Evolutionary conservation across 1,140 invertebrate species (phyloP).

Genomic region (Rhyacophila brunnea): DNA sequence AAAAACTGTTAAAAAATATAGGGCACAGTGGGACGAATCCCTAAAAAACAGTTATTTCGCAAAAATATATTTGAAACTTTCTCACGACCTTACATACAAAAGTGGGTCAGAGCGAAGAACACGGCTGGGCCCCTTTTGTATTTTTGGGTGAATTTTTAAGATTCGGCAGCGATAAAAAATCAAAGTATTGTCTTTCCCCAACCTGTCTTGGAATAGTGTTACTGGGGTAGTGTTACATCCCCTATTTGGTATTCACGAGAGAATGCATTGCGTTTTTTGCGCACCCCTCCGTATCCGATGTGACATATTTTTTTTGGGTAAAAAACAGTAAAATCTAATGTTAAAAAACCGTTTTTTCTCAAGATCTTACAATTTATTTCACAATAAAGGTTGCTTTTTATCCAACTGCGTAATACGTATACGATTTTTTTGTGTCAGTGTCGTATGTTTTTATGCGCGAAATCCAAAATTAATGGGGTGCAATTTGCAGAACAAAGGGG

Average conservation of each 20-base stretch:
- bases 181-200: constrained; percentile 33
- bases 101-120: constrained; percentile 27
- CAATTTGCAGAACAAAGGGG: constrained; percentile 37
- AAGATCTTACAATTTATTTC: constrained; percentile 27
- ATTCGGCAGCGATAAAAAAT: constrained; percentile 32
- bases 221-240: constrained; percentile 37
- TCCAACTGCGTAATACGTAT: not conserved
- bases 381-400: constrained; percentile 15
- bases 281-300: constrained; percentile 23
- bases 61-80: constrained; percentile 18
- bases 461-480: constrained; percentile 8
- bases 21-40: constrained; percentile 25
- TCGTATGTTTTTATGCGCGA: constrained; percentile 5
- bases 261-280: constrained; percentile 28
- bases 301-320: constrained; percentile 33
- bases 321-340: constrained; percentile 30
- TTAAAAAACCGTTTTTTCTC: constrained; percentile 28
- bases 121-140: constrained; percentile 19
- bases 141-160: constrained; percentile 31
- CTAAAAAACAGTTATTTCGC: constrained; percentile 16
- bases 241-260: constrained; percentile 32
- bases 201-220: constrained; percentile 30
- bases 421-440: not conserved
- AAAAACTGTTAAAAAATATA: constrained; percentile 34
- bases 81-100: constrained; percentile 30